These are phyloP conservation scores for Hyperoplus lanceolatus DNA, from an alignment of 2,797 vertebrate species.

Conservation along the genomic window DNA sequence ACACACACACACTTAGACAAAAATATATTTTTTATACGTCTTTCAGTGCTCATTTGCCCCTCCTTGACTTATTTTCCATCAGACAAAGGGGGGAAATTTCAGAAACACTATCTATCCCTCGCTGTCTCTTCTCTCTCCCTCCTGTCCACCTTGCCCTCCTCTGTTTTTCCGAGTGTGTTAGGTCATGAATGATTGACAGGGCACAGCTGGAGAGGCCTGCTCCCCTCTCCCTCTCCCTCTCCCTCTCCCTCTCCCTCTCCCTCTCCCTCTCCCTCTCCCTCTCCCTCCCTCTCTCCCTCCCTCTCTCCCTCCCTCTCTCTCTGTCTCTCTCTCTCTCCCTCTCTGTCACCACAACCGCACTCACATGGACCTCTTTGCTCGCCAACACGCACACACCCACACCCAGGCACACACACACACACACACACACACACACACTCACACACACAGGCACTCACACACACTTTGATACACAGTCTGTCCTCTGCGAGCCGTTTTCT, in stretches of 20 bases:
- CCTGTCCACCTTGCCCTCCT: constrained; percentile 75
- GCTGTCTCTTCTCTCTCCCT: constrained; percentile 47
- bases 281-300: too few relatives aligned
- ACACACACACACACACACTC: too few relatives aligned
- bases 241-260: background rate
- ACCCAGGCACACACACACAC: too few relatives aligned
- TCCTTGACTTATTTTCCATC: constrained; percentile 75
- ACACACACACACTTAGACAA: constrained; percentile 11
- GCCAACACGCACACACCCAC: constrained; percentile 46
- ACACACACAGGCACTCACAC: background rate
- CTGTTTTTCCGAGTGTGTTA: constrained; percentile 74
- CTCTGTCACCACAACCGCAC: constrained; percentile 27
- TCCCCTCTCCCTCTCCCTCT: constrained; percentile 13
- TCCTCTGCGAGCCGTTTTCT: constrained; percentile 57
- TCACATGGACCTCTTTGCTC: constrained; percentile 28
- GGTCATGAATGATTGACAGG: constrained; percentile 85
- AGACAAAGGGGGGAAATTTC: constrained; percentile 66
- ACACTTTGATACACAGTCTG: constrained; percentile 69
- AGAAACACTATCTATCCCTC: constrained; percentile 57
- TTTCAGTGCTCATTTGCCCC: constrained; percentile 71
- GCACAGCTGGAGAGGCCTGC: constrained; percentile 79
- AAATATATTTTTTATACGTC: constrained; percentile 60
- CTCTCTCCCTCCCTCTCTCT: background rate
- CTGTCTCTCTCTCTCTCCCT: background rate
- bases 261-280: background rate